phyloP scores from a whole-genome alignment of 2,113 vertebrate species.

The Fregata magnificens region DNA sequence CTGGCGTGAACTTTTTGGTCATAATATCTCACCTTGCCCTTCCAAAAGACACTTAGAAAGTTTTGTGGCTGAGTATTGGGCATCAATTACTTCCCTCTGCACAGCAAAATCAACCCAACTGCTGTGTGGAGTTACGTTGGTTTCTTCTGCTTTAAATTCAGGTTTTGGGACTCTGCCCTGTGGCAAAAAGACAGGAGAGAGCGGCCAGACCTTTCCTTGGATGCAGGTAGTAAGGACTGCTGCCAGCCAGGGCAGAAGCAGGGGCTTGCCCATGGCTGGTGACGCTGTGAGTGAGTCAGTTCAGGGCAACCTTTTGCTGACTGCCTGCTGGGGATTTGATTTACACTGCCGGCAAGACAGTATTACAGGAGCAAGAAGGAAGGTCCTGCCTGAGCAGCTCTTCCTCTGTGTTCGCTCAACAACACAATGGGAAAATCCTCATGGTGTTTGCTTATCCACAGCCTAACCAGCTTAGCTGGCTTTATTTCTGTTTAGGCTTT shows the following conservation, averaged over 20 bases:
- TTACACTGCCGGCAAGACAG: neutral
- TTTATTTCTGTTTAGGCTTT: neutral
- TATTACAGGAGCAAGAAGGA: neutral
- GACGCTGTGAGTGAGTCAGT: neutral
- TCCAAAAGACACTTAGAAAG: neutral
- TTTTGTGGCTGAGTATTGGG: neutral
- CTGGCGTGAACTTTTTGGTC: neutral
- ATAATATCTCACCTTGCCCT: neutral
- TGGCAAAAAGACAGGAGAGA: neutral
- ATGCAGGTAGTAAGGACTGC: neutral
- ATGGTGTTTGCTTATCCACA: neutral
- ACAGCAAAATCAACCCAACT: neutral
- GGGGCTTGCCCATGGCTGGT: fast-evolving
- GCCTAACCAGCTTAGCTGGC: neutral
- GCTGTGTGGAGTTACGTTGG: neutral
- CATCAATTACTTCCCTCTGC: neutral
- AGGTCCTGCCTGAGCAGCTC: neutral
- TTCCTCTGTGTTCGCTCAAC: neutral
- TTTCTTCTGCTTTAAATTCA: neutral
- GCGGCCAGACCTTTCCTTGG: neutral
- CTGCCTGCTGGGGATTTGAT: neutral
- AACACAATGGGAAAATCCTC: neutral
- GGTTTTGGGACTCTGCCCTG: neutral
- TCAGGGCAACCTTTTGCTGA: neutral
- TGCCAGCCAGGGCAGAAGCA: neutral